A percentile compares a stretch with the other conserved stretches of the same genome.
phyloP scores from a whole-genome alignment of 2,797 vertebrate genomes.

The Lates japonicus region DNA sequence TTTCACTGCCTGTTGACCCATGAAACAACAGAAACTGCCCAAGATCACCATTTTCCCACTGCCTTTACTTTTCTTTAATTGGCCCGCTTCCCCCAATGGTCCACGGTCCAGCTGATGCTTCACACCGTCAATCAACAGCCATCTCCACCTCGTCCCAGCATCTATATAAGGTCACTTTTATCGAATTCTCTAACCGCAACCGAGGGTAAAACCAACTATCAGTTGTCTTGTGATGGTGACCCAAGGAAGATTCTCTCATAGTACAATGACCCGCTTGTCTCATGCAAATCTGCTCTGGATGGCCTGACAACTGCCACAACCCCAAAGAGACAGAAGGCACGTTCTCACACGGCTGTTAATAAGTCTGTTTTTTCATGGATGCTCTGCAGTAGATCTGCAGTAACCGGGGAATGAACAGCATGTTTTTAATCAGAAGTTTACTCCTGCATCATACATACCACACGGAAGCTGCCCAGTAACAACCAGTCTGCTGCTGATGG shows the following conservation, averaged over 20 bases:
- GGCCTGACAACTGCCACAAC: conserved; percentile 2
- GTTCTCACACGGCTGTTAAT: conserved; percentile 1
- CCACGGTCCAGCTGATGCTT: conserved; percentile 67
- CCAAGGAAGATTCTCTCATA: background rate
- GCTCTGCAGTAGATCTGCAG: background rate
- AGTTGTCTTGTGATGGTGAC: too few relatives aligned
- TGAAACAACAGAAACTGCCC: conserved; percentile 60
- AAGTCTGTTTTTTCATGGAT: background rate
- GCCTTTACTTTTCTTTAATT: conserved; percentile 77
- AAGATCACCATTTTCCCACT: conserved; percentile 24
- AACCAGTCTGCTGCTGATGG: too few relatives aligned
- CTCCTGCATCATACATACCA: background rate
- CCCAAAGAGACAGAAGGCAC: background rate
- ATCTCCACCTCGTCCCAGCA: conserved; percentile 68
- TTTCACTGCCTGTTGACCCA: conserved; percentile 30
- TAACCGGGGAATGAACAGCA: background rate
- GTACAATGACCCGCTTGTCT: conserved; percentile 68
- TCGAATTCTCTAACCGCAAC: conserved; percentile 75
- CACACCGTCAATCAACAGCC: conserved; percentile 80
- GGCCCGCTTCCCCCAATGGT: conserved; percentile 76
- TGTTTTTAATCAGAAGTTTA: background rate
- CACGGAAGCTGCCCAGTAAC: too few relatives aligned
- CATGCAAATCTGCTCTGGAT: conserved; percentile 10
- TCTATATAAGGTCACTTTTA: conserved; percentile 83
- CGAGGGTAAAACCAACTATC: conserved; percentile 54